Percentiles rank a stretch among this genome's conserved stretches.
Evolutionary conservation across 2,797 vertebrate species (phyloP).

Genomic region (Microctenopoma steveboyesi): DNA sequence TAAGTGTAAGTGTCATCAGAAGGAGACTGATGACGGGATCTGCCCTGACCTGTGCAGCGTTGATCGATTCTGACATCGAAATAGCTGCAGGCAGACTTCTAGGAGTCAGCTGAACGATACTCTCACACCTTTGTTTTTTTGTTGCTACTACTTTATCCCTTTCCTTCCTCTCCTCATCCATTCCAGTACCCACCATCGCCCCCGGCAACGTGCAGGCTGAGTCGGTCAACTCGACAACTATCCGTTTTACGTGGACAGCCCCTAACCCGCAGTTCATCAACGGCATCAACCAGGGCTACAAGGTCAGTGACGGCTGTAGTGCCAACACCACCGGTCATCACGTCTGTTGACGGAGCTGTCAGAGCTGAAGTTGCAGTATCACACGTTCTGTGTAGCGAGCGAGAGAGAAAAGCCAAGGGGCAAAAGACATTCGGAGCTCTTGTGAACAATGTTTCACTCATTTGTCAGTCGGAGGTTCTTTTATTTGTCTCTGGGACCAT

Average conservation of each 20-base stretch:
- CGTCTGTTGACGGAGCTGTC: conserved; percentile 56
- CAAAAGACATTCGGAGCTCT: conserved; percentile 35
- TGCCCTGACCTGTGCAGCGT: conserved; percentile 53
- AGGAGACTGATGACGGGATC: conserved; percentile 53
- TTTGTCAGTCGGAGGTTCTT: conserved; percentile 66
- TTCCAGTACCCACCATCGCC: conserved; percentile 93
- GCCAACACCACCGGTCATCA: conserved; percentile 17
- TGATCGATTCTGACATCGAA: conserved; percentile 69
- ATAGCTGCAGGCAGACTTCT: conserved; percentile 54
- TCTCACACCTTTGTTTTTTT: conserved; percentile 36
- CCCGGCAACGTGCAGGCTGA: conserved; percentile 92
- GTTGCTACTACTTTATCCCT: conserved; percentile 1
- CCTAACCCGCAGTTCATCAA: conserved; percentile 99
- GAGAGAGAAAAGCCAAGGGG: conserved; percentile 34
- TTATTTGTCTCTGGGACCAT: conserved; percentile 55
- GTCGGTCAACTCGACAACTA: conserved; percentile 93
- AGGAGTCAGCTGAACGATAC: conserved; percentile 29
- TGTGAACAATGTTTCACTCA: conserved; percentile 56
- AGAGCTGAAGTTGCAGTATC: conserved; percentile 46
- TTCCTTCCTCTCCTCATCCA: conserved; percentile 10
- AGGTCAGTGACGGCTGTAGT: conserved; percentile 81
- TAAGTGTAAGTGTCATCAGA: conserved; percentile 50
- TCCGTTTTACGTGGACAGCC: conserved; percentile 95
- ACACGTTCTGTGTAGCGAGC: conserved; percentile 29
- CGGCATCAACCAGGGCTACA: conserved; percentile 99